Evolutionary conservation across 2,797 vertebrate genomes (phyloP).

Genomic region (Sebastes miniatus): DNA sequence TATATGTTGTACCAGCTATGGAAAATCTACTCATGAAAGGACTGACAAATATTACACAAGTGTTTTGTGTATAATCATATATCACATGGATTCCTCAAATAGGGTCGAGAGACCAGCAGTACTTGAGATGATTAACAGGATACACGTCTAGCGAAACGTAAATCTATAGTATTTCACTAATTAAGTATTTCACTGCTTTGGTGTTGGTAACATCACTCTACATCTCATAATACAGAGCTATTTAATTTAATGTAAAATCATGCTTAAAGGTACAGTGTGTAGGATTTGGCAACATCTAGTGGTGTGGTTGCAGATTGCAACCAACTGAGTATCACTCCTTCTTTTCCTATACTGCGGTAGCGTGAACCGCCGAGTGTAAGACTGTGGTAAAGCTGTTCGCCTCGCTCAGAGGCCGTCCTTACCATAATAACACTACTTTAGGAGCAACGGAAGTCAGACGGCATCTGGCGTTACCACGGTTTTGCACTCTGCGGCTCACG

Average conservation of each 20-base stretch:
- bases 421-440: too few relatives aligned
- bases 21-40: neutral
- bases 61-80: conserved; percentile 1
- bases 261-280: too few relatives aligned
- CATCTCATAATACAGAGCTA: too few relatives aligned
- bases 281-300: too few relatives aligned
- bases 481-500: too few relatives aligned
- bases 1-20: conserved; percentile 19
- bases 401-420: too few relatives aligned
- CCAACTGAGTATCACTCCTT: too few relatives aligned
- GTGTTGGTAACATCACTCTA: neutral
- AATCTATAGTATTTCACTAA: neutral
- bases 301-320: too few relatives aligned
- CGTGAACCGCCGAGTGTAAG: rapidly evolving
- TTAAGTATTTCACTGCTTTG: neutral
- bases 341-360: rapidly evolving
- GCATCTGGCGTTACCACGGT: too few relatives aligned
- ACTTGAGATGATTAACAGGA: neutral
- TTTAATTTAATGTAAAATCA: too few relatives aligned
- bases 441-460: too few relatives aligned
- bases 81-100: conserved; percentile 1
- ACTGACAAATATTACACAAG: neutral
- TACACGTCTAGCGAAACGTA: neutral
- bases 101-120: neutral
- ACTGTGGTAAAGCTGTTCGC: too few relatives aligned